phyloP scores from a whole-genome alignment of 2,888 invertebrate species.

The Habroteleia sp. region DNA sequence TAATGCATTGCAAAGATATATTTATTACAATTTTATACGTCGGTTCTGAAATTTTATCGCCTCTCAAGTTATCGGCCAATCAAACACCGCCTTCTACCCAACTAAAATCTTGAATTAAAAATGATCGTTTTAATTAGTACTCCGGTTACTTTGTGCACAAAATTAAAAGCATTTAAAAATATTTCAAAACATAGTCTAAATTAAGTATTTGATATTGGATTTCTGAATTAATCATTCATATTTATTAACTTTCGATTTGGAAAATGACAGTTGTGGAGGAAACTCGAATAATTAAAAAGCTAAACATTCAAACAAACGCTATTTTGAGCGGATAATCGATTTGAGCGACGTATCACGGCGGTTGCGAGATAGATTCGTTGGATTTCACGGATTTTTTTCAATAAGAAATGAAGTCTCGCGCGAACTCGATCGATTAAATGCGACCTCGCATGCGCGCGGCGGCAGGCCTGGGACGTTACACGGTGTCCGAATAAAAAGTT shows the following conservation, averaged over 20 bases:
- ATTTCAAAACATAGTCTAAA: too few species aligned
- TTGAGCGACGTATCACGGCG: background rate
- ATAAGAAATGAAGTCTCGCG: slow-evolving; percentile 25
- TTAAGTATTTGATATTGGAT: too few species aligned
- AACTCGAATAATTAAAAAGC: too few species aligned
- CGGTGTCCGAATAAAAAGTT: slow-evolving; percentile 44
- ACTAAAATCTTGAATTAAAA: too few species aligned
- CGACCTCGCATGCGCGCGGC: slow-evolving; percentile 34
- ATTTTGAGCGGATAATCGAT: slow-evolving; percentile 4
- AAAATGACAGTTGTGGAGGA: too few species aligned
- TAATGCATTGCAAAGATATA: slow-evolving; percentile 69
- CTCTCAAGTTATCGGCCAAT: slow-evolving; percentile 52
- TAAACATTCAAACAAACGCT: too few species aligned
- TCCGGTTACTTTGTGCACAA: too few species aligned
- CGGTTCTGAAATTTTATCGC: slow-evolving; percentile 49
- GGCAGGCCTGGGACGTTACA: slow-evolving; percentile 40
- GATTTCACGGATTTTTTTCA: slow-evolving; percentile 20
- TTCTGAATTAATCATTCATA: too few species aligned
- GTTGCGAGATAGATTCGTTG: slow-evolving; percentile 11
- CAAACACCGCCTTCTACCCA: slow-evolving; percentile 20
- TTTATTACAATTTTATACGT: slow-evolving; percentile 69
- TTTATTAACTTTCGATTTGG: too few species aligned
- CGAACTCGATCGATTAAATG: slow-evolving; percentile 49
- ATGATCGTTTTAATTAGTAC: too few species aligned
- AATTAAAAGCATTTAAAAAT: too few species aligned